Evolutionary conservation across 2,797 vertebrate genomes (phyloP).

Genomic region (Natrix natrix): DNA sequence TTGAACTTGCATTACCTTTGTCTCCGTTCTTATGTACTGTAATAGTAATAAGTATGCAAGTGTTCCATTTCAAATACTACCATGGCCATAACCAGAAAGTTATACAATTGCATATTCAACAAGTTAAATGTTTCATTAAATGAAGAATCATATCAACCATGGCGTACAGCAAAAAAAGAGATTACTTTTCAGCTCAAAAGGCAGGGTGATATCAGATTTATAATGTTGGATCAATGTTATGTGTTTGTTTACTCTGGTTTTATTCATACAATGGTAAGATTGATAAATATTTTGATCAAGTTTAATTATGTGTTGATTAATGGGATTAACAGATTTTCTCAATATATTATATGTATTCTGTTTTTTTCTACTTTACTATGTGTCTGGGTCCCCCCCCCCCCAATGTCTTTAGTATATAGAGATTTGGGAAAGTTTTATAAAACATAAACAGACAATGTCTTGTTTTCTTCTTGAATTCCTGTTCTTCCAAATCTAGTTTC

Average conservation of each 20-base stretch:
- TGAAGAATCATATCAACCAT: not conserved
- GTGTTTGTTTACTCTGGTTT: not conserved
- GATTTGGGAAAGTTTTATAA: not conserved
- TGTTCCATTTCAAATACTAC: not conserved
- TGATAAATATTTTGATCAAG: not conserved
- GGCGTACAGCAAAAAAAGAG: not conserved
- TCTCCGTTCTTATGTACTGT: not conserved
- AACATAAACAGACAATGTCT: not conserved
- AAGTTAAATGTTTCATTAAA: not conserved
- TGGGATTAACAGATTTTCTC: not conserved
- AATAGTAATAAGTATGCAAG: not conserved
- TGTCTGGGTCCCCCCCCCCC: too few species aligned
- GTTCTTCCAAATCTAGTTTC: not conserved
- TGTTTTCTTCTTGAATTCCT: not conserved
- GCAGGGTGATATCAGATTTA: not conserved
- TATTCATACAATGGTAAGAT: not conserved
- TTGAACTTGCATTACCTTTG: not conserved
- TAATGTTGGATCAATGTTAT: not conserved
- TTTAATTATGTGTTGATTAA: not conserved
- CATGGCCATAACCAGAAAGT: not conserved
- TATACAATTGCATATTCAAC: not conserved
- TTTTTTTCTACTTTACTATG: too few species aligned
- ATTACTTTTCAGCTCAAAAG: not conserved
- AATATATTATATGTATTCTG: not conserved
- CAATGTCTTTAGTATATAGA: not conserved